Percentiles rank a stretch among this genome's conserved stretches.
phyloP scores from a whole-genome alignment of 2,797 vertebrate genomes.

The Sebastes jordani region DNA sequence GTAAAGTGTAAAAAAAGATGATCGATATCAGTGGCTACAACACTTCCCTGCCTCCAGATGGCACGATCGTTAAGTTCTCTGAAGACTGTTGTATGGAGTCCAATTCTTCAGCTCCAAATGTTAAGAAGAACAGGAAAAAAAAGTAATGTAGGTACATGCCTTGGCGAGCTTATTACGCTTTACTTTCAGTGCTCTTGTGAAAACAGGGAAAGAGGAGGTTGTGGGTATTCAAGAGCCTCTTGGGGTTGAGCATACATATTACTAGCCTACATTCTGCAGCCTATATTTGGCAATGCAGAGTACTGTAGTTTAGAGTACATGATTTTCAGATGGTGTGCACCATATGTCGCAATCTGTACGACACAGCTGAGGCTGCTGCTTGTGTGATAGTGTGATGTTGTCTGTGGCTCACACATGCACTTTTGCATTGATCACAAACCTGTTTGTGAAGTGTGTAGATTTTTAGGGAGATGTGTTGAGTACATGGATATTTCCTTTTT shows the following conservation, averaged over 20 bases:
- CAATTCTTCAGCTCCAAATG: conserved; percentile 63
- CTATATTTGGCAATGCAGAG: conserved; percentile 48
- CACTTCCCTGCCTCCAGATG: conserved; percentile 78
- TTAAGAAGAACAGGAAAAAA: conserved; percentile 14
- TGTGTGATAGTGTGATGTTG: conserved; percentile 22
- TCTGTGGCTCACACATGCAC: neutral
- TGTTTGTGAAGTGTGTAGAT: neutral
- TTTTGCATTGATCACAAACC: neutral
- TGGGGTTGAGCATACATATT: conserved; percentile 42
- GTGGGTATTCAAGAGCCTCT: conserved; percentile 30
- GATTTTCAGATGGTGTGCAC: conserved; percentile 42
- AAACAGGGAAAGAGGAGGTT: conserved; percentile 20
- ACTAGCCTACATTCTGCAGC: conserved; percentile 40
- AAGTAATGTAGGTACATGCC: neutral
- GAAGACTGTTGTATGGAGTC: conserved; percentile 70
- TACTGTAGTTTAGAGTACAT: conserved; percentile 28
- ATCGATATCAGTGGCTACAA: conserved; percentile 75
- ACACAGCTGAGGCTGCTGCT: conserved; percentile 25
- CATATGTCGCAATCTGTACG: conserved; percentile 53
- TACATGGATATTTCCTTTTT: neutral
- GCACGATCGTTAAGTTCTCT: conserved; percentile 75
- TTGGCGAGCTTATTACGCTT: conserved; percentile 26
- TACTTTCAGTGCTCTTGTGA: conserved; percentile 15
- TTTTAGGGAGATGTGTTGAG: neutral
- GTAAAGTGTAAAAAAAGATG: conserved; percentile 73